Conservation (phyloP, 2,888 invertebrate genomes). For the Ditylenchus weischeri region DNA sequence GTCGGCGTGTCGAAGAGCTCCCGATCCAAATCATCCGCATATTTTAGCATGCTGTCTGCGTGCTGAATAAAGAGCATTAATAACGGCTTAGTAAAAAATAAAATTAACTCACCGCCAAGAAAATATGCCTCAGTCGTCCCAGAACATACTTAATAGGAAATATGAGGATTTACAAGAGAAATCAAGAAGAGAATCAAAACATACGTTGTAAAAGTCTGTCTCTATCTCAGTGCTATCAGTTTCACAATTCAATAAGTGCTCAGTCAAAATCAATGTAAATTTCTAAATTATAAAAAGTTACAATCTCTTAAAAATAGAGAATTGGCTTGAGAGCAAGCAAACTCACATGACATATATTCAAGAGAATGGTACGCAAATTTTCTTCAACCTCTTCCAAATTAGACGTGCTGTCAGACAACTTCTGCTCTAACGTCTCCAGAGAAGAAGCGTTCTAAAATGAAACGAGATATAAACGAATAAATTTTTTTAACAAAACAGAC, state of each 20-base stretch:
- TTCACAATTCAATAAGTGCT: conserved; percentile 88
- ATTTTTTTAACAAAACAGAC: neutral
- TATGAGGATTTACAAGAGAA: too few relatives aligned
- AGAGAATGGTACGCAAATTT: conserved; percentile 43
- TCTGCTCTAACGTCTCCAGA: neutral
- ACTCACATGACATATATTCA: conserved; percentile 49
- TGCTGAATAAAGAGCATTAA: conserved; percentile 71
- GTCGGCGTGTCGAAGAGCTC: conserved; percentile 88
- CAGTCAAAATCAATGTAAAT: conserved; percentile 94
- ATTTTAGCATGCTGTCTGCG: conserved; percentile 93
- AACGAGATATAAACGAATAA: neutral
- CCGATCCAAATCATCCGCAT: conserved; percentile 88
- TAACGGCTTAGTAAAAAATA: neutral
- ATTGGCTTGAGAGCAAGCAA: neutral
- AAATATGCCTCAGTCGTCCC: conserved; percentile 88
- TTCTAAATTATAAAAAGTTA: conserved; percentile 65
- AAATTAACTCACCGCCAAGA: conserved; percentile 72
- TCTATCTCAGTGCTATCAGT: conserved; percentile 77
- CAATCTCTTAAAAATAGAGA: neutral
- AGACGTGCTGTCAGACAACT: conserved; percentile 11
- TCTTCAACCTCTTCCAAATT: conserved; percentile 19
- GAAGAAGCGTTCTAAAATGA: neutral
- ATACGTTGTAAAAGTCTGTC: conserved; percentile 22
- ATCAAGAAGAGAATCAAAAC: too few relatives aligned
- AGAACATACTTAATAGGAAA: conserved; percentile 70